Percentiles rank a stretch among this genome's conserved stretches.
Evolutionary conservation across 2,113 vertebrate species (phyloP).

Genomic region (Odobenus rosmarus): DNA sequence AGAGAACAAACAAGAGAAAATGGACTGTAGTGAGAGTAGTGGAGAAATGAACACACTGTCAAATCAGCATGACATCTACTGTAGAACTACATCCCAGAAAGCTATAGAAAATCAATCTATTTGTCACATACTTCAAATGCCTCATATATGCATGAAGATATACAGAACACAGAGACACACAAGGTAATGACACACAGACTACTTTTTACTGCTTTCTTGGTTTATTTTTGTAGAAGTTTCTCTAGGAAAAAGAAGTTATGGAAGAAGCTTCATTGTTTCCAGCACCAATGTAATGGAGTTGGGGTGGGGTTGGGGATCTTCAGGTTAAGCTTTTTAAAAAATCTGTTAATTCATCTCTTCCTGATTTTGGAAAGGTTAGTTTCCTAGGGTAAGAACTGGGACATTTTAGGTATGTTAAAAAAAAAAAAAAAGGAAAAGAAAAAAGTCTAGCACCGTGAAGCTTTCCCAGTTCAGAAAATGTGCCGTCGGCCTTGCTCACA

Average conservation of each 20-base stretch:
- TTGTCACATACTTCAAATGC: conserved; percentile 1
- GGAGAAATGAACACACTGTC: conserved; percentile 38
- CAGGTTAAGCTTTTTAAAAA: conserved; percentile 68
- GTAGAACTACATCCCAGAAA: not conserved
- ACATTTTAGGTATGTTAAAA: conserved; percentile 75
- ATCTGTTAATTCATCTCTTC: conserved; percentile 70
- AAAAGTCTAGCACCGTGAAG: conserved; percentile 71
- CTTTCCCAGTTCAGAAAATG: conserved; percentile 72
- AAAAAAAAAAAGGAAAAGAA: conserved; percentile 32
- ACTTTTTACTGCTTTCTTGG: conserved; percentile 60
- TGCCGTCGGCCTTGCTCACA: conserved; percentile 75
- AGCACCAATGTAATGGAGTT: conserved; percentile 60
- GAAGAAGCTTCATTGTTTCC: conserved; percentile 62
- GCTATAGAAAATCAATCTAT: not conserved
- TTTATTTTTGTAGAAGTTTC: conserved; percentile 60
- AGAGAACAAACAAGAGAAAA: conserved; percentile 47
- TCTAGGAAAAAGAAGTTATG: conserved; percentile 63
- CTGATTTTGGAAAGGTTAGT: conserved; percentile 78
- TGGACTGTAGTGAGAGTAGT: not conserved
- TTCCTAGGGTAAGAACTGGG: conserved; percentile 76
- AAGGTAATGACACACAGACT: conserved; percentile 35
- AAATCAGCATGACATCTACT: not conserved
- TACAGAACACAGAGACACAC: conserved; percentile 61
- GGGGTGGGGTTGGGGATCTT: conserved; percentile 43
- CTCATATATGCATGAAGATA: conserved; percentile 26